A percentile compares a stretch with the other conserved stretches of the same genome.
phyloP scores from a whole-genome alignment of 2,797 vertebrate genomes.

The Darevskia mixta region DNA sequence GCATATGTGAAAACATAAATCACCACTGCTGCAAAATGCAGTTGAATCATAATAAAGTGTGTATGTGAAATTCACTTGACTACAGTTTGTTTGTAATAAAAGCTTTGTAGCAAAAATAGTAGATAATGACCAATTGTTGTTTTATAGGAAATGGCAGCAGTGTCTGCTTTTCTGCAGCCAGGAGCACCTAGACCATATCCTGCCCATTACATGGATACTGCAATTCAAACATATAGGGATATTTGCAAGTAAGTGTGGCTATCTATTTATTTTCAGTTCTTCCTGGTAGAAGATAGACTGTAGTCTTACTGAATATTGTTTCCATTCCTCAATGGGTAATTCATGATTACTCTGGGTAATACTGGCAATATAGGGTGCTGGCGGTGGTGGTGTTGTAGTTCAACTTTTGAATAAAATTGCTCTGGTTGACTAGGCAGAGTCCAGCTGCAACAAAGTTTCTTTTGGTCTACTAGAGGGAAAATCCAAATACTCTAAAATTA shows the following conservation, averaged over 20 bases:
- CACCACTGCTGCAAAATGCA: background rate
- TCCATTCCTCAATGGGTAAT: background rate
- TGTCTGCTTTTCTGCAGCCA: slow-evolving; percentile 93
- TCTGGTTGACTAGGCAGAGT: background rate
- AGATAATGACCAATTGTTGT: slow-evolving; percentile 27
- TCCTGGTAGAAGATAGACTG: background rate
- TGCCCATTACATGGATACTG: slow-evolving; percentile 98
- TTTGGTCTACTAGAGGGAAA: background rate
- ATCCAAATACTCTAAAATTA: background rate
- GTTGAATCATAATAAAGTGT: background rate
- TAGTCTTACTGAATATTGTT: background rate
- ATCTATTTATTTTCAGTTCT: background rate
- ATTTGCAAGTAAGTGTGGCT: slow-evolving; percentile 91
- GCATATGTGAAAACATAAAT: background rate
- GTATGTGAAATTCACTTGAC: background rate
- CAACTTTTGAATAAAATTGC: background rate
- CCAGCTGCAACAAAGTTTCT: background rate
- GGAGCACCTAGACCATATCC: slow-evolving; percentile 93
- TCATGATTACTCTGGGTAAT: background rate
- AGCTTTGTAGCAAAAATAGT: background rate
- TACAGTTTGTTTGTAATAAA: background rate
- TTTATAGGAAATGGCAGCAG: slow-evolving; percentile 96
- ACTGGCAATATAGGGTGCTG: background rate
- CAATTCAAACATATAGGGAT: slow-evolving; percentile 96
- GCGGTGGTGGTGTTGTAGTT: background rate